Evolutionary conservation across 2,797 vertebrate genomes (phyloP), one percentile per base, ranked within the genome.

Genomic region (Astyanax mexicanus): DNA sequence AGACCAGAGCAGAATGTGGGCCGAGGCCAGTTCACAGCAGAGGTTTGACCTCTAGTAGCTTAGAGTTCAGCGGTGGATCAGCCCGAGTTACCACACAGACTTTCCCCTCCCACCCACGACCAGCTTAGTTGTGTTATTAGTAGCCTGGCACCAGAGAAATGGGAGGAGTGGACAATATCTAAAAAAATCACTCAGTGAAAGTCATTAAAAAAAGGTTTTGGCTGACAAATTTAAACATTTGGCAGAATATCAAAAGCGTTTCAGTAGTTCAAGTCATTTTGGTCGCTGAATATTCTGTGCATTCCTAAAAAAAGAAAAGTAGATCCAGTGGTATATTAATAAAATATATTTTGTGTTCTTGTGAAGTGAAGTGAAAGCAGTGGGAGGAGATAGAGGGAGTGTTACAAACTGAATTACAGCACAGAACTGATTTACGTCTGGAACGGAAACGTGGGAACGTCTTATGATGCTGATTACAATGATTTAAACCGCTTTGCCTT

Each of bases 381-480:
- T 19, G 19, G 19, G 38, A 42, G 27, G 2, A 25, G 12, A 44
- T 25, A 11, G 40, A 25, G 10, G 35, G 13, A 44, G 15, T 7
- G 10, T 6, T 62, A 23, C 2, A 12, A 3, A 19, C 38, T 3
- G 25, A 27, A 27, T 25, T 13, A 27, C 13, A 25, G 21, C 10
- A 42, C 7, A 38, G 62, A 42, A 21, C 17, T 21, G 19, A 67
- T 86, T 86, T 77, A 62, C 75, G 74, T 76, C 76, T 81, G 79
- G 82, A 89, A 83, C 35, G 37, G 45, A 66, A 69, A 61, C 9
- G 72, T 23, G 27, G 49, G 52, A 45, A 45, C 73, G 70, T 86
- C 76, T 27, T 32, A 77, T 76, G 21, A 64, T 10, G 12, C 23
- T 69, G 74, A 61, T 45, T 12, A 29, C 83, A 54, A 72, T 62